Base-by-base conservation (phyloP, 53 echinoderm and acorn worm genomes). In the Crossaster papposus region DNA sequence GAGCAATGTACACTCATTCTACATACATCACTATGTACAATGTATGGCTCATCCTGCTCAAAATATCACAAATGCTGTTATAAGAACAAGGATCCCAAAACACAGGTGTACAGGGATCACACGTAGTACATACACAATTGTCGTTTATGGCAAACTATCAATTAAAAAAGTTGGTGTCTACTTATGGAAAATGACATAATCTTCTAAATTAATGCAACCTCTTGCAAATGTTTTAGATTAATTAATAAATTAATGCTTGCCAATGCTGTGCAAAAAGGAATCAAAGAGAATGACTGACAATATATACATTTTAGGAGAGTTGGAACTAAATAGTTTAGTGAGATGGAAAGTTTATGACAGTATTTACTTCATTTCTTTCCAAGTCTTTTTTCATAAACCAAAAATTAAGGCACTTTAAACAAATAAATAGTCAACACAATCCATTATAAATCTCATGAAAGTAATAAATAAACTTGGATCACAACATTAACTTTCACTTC, bases 361-460 rank as follows among this genome's bases (percentile, higher is more conserved):
- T n/a, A 68, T 68, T n/a, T 7, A 68, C 68, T 68, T 68, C 4
- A 14, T 26, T 5, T 28, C 26, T 68, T 28, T 68, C 68, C 26
- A 26, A 68, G 28, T n/a, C 68, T 17, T 18, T 2, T 51, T 51
- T 24, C 79, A 79, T 23, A 11, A 51, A 51, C 52, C 79, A 23
- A 78, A 88, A 44, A 64, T 54, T 78, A 88, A 88, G 88, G 78
- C 88, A 78, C 88, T 79, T 79, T 65, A 36, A 79, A 88, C 77
- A 80, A 71, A 77, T 44, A 53, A 79, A 70, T 72, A 77, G 75
- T 54, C 32, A 78, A 89, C 53, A 36, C 53, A 89, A 81, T 70
- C 53, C 54, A 89, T 79, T 51, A 65, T 36, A 53, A 89, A 55
- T 77, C 14, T 79, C 36, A 63, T 34, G 36, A 70, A 78, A 22